phyloP scores from a whole-genome alignment of 1,140 invertebrate species.

The Penaeus indicus region DNA sequence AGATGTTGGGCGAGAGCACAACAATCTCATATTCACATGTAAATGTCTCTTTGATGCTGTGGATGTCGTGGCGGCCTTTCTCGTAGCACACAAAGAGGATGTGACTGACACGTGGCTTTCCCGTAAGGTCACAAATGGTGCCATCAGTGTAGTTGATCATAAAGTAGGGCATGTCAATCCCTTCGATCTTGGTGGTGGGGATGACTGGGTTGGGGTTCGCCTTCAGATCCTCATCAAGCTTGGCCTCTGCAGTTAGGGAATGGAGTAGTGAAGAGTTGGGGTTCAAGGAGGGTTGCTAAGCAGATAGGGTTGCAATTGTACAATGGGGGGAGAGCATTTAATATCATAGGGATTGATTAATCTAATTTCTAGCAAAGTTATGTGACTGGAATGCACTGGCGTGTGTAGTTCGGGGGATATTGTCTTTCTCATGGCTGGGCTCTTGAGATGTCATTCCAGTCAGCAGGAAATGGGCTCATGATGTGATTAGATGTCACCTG shows the following conservation, averaged over 20 bases:
- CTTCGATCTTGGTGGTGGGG: constrained; percentile 85
- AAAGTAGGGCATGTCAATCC: constrained; percentile 83
- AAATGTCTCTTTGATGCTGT: constrained; percentile 91
- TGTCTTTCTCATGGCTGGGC: no score
- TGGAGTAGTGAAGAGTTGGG: no score
- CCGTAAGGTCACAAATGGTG: constrained; percentile 91
- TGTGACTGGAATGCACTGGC: no score
- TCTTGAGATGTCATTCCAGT: no score
- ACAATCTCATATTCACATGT: constrained; percentile 95
- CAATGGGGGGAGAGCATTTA: no score
- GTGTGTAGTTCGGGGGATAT: no score
- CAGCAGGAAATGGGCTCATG: no score
- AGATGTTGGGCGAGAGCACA: constrained; percentile 86
- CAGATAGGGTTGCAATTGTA: no score
- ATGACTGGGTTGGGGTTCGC: constrained; percentile 63
- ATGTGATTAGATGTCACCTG: no score
- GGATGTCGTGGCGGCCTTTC: constrained; percentile 83
- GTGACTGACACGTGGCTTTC: constrained; percentile 83
- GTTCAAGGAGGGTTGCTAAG: no score
- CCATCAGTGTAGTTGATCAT: constrained; percentile 79
- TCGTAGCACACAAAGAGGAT: constrained; percentile 87
- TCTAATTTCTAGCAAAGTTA: no score
- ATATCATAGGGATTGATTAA: no score
- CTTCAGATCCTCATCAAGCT: constrained; percentile 65
- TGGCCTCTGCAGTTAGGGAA: constrained; percentile 37